Conservation (phyloP, 2,797 vertebrate species). For the Platalea minor region DNA sequence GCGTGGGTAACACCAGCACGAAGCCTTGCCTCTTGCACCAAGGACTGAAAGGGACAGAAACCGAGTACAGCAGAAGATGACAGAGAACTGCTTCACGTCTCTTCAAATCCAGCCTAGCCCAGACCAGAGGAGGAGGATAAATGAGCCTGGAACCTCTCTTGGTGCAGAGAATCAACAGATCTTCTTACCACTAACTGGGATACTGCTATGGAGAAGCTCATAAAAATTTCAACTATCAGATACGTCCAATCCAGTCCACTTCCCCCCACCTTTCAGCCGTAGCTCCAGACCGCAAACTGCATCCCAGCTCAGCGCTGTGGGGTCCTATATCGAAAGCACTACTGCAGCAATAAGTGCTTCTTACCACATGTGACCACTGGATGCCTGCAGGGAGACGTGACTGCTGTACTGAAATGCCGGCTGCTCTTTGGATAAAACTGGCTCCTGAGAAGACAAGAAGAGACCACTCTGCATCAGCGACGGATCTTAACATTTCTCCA, state of each 20-base stretch:
- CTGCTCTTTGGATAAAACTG: conserved; percentile 96
- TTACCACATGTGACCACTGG: conserved; percentile 98
- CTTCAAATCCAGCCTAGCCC: not conserved
- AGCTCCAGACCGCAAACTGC: not conserved
- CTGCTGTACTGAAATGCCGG: conserved; percentile 99
- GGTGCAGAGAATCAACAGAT: not conserved
- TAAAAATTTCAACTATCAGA: not conserved
- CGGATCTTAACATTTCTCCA: not conserved
- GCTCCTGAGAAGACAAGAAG: conserved; percentile 81
- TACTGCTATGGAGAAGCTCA: not conserved
- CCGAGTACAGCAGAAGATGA: not conserved
- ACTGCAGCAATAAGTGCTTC: conserved; percentile 1
- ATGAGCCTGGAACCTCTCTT: not conserved
- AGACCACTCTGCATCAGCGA: not conserved
- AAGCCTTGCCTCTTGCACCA: not conserved
- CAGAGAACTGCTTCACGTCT: not conserved
- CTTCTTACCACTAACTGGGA: not conserved
- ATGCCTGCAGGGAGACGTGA: conserved; percentile 95
- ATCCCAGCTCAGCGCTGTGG: not conserved
- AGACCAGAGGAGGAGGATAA: not conserved
- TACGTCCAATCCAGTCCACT: not conserved
- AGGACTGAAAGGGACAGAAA: not conserved
- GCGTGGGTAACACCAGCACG: not conserved
- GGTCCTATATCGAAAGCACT: not conserved
- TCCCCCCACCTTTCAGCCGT: not conserved